Conservation (phyloP, 2,113 vertebrate genomes). For the Pseudonaja textilis region DNA sequence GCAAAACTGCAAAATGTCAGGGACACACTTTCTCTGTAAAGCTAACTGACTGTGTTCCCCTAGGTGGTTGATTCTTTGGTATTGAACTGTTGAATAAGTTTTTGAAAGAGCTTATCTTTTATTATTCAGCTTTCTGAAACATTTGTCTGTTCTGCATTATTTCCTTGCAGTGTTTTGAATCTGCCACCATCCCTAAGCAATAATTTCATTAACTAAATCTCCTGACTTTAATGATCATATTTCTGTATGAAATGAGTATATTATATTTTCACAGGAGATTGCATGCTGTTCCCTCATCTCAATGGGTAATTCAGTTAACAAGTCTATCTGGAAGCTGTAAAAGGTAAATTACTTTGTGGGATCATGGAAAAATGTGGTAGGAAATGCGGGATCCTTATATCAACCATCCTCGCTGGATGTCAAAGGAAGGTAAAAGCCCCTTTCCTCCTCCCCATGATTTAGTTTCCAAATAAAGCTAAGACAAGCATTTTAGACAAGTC, state of each 20-base stretch:
- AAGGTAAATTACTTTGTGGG: constrained; percentile 47
- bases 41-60: background rate
- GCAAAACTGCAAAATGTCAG: constrained; percentile 16
- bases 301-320: constrained; percentile 28
- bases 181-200: constrained; percentile 33
- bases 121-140: constrained; percentile 50
- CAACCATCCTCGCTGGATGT: background rate
- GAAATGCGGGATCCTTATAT: background rate
- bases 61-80: constrained; percentile 30
- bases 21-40: background rate
- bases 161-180: constrained; percentile 44
- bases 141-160: constrained; percentile 22
- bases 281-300: constrained; percentile 16
- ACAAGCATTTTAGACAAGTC: background rate
- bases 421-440: background rate
- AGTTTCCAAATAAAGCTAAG: background rate
- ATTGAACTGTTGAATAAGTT: constrained; percentile 32
- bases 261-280: constrained; percentile 24
- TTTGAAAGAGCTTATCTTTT: constrained; percentile 32
- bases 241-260: constrained; percentile 47
- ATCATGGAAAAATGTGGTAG: constrained; percentile 12
- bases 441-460: background rate
- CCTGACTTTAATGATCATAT: constrained; percentile 32
- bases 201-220: constrained; percentile 35
- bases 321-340: constrained; percentile 29